Evolutionary conservation across 2,888 invertebrate genomes (phyloP), one percentile per base, ranked within the genome.

Genomic region (Eulithis testata): DNA sequence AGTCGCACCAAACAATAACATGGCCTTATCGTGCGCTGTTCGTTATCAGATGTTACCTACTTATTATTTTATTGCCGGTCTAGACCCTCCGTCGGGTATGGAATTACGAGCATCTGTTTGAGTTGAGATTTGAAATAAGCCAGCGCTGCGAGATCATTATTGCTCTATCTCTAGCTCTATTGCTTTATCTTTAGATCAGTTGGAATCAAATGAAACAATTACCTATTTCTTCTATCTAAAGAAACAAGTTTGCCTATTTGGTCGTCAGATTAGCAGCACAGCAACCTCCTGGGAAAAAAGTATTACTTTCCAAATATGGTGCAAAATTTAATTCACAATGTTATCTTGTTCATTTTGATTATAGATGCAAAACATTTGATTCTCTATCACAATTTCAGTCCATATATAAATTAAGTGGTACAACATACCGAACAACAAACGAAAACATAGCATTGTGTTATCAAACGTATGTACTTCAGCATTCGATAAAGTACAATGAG

Each of bases 1-100:
- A 12, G 12, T 52, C 45, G 64, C 68, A 63, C 60, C 66, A 70
- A 76, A 76, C 72, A 76, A 76, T 70, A 76, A 75, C 71, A 75
- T 47, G 47, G 50, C 60, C 69, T 68, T 73, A 76, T 76, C 74
- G 67, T 55, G 50, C 58, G 51, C 14, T 54, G 59, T 12, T 65
- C 50, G 62, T 69, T 73, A 73, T 68, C 68, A 56, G 40, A 37
- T 50, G 55, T 53, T 65, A 68, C 60, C 55, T 61, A 63, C 54
- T 60, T 63, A 60, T 60, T 57, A 63, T 68, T 62, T 67, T 63
- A 58, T 60, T 64, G 57, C 57, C 54, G 67, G 68, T 66, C 64
- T 70, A 67, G 67, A 69, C 71, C 52, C 21, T 66, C 66, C 69
- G 63, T 53, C 69, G 58, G 50, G 36, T 50, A 55, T 51, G 53